Evolutionary conservation across 2,113 vertebrate species (phyloP).

Genomic region (Eolophus roseicapilla): DNA sequence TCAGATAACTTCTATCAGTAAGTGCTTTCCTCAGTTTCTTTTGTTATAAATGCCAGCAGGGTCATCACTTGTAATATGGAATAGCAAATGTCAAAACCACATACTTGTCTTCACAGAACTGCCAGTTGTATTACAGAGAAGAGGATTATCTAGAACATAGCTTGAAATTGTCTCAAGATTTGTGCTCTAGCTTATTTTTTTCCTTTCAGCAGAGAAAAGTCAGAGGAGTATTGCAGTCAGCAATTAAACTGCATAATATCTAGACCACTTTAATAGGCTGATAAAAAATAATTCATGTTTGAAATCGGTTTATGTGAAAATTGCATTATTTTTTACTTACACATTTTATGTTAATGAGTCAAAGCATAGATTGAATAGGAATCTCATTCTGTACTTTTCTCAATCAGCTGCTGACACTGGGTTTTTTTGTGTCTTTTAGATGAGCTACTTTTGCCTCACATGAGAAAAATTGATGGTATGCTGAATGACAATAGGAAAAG

Average conservation of each 20-base stretch:
- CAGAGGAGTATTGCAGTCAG: neutral
- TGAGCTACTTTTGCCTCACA: constrained; percentile 92
- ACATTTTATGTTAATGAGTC: neutral
- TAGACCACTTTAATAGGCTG: neutral
- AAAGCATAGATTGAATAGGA: neutral
- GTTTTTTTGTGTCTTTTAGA: constrained; percentile 75
- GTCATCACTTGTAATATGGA: neutral
- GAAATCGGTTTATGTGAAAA: neutral
- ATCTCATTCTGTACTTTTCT: neutral
- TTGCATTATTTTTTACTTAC: neutral
- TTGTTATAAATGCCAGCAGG: neutral
- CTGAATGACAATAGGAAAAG: constrained; percentile 92
- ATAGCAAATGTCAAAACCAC: neutral
- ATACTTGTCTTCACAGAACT: neutral
- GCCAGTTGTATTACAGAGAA: neutral
- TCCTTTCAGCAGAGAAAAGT: neutral
- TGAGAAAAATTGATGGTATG: constrained; percentile 95
- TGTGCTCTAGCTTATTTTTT: neutral
- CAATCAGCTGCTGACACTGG: neutral
- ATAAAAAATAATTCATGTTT: neutral
- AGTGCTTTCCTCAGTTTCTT: neutral
- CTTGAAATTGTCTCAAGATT: neutral
- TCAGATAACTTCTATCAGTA: neutral
- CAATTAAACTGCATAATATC: neutral
- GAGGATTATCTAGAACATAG: neutral